Percentiles rank a stretch among this genome's conserved stretches.
phyloP scores from a whole-genome alignment of 2,888 invertebrate species.

The Nemurella pictetii region DNA sequence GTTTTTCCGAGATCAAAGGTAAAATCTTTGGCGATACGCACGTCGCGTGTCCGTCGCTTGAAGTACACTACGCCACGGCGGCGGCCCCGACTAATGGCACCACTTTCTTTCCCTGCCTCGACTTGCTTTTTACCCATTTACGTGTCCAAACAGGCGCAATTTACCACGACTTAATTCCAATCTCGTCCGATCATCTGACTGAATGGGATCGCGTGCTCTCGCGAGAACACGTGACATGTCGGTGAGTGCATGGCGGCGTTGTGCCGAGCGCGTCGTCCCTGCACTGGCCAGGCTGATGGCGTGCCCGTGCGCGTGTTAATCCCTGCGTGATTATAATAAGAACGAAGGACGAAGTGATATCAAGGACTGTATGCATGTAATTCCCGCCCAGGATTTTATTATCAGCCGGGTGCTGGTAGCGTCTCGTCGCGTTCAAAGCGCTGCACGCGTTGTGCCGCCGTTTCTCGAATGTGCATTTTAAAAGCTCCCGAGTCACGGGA shows the following conservation, averaged over 20 bases:
- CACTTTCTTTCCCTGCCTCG: conserved; percentile 14
- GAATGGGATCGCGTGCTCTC: conserved; percentile 4
- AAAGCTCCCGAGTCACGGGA: conserved; percentile 1
- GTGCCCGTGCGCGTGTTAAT: neutral
- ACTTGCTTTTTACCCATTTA: conserved; percentile 12
- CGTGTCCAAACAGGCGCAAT: neutral
- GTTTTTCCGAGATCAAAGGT: neutral
- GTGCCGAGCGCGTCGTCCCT: neutral
- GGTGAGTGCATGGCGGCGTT: neutral
- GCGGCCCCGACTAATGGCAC: conserved; percentile 11
- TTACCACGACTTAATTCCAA: conserved; percentile 9
- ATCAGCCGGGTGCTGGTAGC: neutral
- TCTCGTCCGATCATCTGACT: conserved; percentile 8
- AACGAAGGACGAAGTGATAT: conserved; percentile 16
- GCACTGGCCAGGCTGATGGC: neutral
- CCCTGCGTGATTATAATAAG: neutral
- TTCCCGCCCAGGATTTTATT: conserved; percentile 17
- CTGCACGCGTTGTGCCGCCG: neutral
- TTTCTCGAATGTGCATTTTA: neutral
- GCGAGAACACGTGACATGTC: conserved; percentile 3
- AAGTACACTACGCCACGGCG: neutral
- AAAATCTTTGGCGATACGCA: neutral
- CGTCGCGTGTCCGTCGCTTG: conserved; percentile 1
- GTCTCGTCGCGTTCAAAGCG: neutral
- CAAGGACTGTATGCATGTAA: conserved; percentile 5